These are phyloP conservation scores for Napeogenes sylphis DNA, from an alignment of 2,888 invertebrate genomes.

Conservation along the genomic window DNA sequence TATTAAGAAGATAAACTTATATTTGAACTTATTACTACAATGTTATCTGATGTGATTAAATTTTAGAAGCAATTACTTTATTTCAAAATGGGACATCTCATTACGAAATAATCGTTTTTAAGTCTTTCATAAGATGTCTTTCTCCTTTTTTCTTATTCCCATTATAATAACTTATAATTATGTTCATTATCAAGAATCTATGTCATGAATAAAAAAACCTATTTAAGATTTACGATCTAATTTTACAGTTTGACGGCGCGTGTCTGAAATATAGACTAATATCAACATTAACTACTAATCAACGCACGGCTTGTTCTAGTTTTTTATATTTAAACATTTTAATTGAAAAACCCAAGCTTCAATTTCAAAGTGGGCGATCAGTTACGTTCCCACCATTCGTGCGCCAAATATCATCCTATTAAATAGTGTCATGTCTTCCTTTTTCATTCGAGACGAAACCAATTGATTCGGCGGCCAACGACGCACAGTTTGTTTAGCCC, in stretches of 20 bases:
- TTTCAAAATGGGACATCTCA: no score
- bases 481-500: conserved; percentile 69
- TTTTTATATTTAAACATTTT: conserved; percentile 2
- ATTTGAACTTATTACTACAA: no score
- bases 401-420: conserved; percentile 30
- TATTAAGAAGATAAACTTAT: no score
- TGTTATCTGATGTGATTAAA: no score
- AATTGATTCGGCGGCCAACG: conserved; percentile 64
- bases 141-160: no score
- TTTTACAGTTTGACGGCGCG: neutral
- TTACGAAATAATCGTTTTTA: no score
- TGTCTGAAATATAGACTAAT: neutral
- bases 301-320: neutral
- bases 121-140: no score
- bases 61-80: no score
- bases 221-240: no score
- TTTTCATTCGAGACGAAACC: conserved; percentile 49
- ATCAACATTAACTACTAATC: neutral
- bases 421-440: conserved; percentile 41
- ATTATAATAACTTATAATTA: no score
- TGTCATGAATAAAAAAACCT: no score
- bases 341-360: conserved; percentile 11
- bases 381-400: conserved; percentile 41
- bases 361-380: conserved; percentile 29
- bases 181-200: no score